Base-by-base conservation (phyloP, 2,797 vertebrate genomes). In the Muscicapa striata region DNA sequence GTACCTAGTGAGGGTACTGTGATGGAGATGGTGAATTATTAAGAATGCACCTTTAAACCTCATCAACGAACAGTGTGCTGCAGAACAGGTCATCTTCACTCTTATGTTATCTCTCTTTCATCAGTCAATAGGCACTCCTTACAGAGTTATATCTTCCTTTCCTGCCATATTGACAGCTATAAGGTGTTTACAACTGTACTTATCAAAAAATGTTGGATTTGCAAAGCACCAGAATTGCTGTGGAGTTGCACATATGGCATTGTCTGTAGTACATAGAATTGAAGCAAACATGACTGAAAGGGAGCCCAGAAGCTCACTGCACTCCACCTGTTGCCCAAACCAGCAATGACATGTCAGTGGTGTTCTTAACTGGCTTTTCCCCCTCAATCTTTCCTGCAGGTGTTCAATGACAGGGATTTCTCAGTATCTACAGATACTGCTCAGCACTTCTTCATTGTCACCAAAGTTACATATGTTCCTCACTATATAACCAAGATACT, bases 81-180 rank as follows among this genome's bases (percentile, higher is more conserved):
- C 3, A 1, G 13, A 63, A 2, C 29, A 89, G 36, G 52, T 85
- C 20, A 15, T 55, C 43, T 76, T 92, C 30, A 11, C 8, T 72
- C 4, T 1, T 0, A 0, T 5, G 5, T 82, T 86, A 1, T 3
- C 32, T 70, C 46, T 88, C 23, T 52, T 81, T 55, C 30, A 13
- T 75, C 52, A 64, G 29, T 67, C 30, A 5, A 9, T 41, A 45
- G 21, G 29, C 32, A 54, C 6, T 81, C 29, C 10, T 41, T 46
- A 13, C 0, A 11, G 51, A 62, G 30, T 62, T 72, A 10, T 2
- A 2, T 23, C 23, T 84, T 84, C 9, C 26, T 77, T 83, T 88
- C 51, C 27, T 87, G 4, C 13, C 66, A 2, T 41, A 27, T 43
- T 34, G 46, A 24, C 68, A 68, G 7, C 36, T n/a, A 10, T 2